Base-by-base conservation (phyloP, 2,888 invertebrate species). In the Lepidocyrtinus sp. region DNA sequence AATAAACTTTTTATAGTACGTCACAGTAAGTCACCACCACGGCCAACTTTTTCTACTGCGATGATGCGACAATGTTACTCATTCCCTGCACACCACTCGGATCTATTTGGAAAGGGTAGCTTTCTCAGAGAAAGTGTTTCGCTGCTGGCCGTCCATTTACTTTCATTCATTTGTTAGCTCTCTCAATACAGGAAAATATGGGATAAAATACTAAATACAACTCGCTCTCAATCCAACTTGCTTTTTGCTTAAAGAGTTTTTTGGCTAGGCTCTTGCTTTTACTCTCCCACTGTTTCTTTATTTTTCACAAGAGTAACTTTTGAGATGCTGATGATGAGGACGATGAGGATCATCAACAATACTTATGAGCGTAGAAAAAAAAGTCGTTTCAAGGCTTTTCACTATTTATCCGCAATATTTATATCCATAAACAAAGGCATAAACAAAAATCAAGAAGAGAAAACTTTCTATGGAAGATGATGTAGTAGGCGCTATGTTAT, bases 1-100 rank as follows among this genome's bases (percentile, higher is more conserved):
- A 71, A 71, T 71, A 72, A 72, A 62, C 26, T 73, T 73, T 73
- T 68, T 27, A 73, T 73, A 65, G 65, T 73, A 65, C 64, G 72
- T 72, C 72, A 72, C 72, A 65, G 73, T 73, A 45, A 73, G 26
- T 26, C 17, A 21, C 36, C 65, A 36, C 65, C 59, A 74, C 74
- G 50, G 72, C 72, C 67, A 74, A 74, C 74, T 75, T 75, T 67
- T 61, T 61, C 63, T 17, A 12, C 27, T 55, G n/a, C 26, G 68
- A 21, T 19, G 50, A 46, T 50, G 64, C 50, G 50, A 50, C 50
- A 50, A 15, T 50, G n/a, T n/a, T n/a, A n/a, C 50, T 50, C 50
- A 50, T n/a, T 50, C 50, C 50, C 50, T 50, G 17, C 12, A 50
- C 50, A 50, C n/a, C 17, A 50, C 50, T 50, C n/a, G 5, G 5